Conservation (phyloP, 2,113 vertebrate species). For the Lepus americanus region DNA sequence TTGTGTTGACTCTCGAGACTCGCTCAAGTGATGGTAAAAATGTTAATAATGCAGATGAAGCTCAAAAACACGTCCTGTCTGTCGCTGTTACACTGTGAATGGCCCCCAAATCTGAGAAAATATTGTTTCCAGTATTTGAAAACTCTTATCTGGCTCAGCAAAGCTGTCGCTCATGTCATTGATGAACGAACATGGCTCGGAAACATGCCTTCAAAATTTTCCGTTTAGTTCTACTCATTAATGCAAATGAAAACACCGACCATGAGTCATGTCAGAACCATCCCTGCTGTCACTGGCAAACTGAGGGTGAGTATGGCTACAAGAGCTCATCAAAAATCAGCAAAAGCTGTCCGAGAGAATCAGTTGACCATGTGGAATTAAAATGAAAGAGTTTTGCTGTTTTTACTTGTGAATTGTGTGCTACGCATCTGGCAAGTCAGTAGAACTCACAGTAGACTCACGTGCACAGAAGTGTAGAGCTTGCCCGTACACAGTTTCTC, state of each 20-base stretch:
- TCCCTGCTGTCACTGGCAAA: not conserved
- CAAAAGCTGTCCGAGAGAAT: not conserved
- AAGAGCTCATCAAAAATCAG: not conserved
- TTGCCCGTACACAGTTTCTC: not conserved
- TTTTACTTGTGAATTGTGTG: conserved; percentile 39
- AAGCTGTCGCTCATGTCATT: conserved; percentile 48
- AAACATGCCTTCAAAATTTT: conserved; percentile 52
- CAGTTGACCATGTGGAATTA: not conserved
- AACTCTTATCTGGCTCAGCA: conserved; percentile 65
- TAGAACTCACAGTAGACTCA: not conserved
- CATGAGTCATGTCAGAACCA: not conserved
- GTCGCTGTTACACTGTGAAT: not conserved
- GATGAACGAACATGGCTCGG: not conserved
- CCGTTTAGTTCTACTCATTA: conserved; percentile 62
- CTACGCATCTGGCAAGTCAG: not conserved
- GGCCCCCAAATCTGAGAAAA: conserved; percentile 36
- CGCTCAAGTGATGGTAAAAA: conserved; percentile 29
- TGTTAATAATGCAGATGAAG: conserved; percentile 40
- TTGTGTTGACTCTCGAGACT: conserved; percentile 52
- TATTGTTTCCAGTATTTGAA: not conserved
- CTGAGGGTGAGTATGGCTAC: not conserved
- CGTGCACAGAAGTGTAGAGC: not conserved
- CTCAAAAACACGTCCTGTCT: not conserved
- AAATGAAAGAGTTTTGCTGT: not conserved
- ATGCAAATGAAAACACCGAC: conserved; percentile 68